Evolutionary conservation across 2,797 vertebrate genomes (phyloP).

Genomic region (Melanotaenia nigrans): DNA sequence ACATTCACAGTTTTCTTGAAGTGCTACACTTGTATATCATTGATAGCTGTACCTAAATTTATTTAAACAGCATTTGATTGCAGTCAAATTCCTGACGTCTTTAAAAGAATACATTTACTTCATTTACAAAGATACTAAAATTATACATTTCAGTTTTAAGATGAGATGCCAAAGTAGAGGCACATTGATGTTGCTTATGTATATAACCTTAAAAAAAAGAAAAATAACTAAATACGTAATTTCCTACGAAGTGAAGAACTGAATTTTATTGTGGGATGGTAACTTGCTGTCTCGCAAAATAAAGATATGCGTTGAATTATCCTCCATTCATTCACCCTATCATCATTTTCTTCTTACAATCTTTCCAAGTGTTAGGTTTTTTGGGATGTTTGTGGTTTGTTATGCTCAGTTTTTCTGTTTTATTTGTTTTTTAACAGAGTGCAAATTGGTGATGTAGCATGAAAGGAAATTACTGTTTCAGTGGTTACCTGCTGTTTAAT

Average conservation of each 20-base stretch:
- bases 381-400: background rate
- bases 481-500: constrained; percentile 24
- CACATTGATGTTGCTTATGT: background rate
- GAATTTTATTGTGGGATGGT: background rate
- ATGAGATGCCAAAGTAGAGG: background rate
- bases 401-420: background rate
- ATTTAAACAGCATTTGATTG: background rate
- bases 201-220: background rate
- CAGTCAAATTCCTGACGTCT: background rate
- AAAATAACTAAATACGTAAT: background rate
- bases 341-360: constrained; percentile 7
- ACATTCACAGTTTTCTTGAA: background rate
- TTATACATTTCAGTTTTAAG: background rate
- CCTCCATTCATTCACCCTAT: background rate
- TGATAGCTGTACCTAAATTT: background rate
- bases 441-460: constrained; percentile 24
- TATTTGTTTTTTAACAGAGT: background rate
- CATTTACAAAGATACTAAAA: background rate
- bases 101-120: background rate
- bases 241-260: background rate
- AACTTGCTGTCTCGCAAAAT: constrained; percentile 6
- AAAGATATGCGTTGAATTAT: background rate
- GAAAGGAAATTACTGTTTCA: constrained; percentile 17
- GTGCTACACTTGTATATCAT: no score
- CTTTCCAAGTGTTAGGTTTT: constrained; percentile 3